Percentiles rank a stretch among this genome's conserved stretches.
Evolutionary conservation across 2,113 vertebrate genomes (phyloP).

Genomic region (Asarcornis scutulata): DNA sequence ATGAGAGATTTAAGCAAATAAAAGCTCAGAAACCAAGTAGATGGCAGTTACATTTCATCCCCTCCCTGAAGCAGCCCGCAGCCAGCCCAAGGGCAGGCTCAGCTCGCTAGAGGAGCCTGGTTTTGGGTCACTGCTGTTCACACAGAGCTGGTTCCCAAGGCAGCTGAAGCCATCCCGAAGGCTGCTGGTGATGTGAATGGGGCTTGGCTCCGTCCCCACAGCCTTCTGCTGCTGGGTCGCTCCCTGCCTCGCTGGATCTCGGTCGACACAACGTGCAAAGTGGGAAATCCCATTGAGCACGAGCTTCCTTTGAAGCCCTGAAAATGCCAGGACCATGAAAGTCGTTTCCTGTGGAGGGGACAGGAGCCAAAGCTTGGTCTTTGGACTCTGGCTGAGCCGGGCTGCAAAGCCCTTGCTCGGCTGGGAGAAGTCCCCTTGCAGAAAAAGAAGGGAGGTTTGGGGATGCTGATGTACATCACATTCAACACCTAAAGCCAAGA

Average conservation of each 20-base stretch:
- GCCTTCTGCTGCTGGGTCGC: neutral
- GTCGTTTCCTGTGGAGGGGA: neutral
- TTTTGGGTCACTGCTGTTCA: neutral
- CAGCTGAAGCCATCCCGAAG: neutral
- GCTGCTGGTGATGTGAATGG: neutral
- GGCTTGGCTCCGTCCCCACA: neutral
- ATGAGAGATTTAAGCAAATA: neutral
- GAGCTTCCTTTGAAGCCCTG: neutral
- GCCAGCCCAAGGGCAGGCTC: neutral
- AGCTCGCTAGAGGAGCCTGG: neutral
- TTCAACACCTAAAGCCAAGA: neutral
- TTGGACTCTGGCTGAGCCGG: neutral
- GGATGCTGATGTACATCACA: neutral
- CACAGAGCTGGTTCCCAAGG: neutral
- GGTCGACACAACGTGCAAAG: accelerated
- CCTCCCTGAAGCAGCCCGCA: neutral
- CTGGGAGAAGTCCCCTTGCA: neutral
- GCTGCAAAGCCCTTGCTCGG: accelerated
- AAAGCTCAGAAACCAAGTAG: neutral
- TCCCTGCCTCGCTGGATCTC: neutral
- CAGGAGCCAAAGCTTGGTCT: neutral
- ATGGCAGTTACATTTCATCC: neutral
- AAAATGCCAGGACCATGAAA: neutral
- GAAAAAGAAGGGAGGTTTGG: neutral
- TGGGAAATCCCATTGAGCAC: neutral